phyloP scores from a whole-genome alignment of 2,113 vertebrate species.

The Narcine bancroftii region DNA sequence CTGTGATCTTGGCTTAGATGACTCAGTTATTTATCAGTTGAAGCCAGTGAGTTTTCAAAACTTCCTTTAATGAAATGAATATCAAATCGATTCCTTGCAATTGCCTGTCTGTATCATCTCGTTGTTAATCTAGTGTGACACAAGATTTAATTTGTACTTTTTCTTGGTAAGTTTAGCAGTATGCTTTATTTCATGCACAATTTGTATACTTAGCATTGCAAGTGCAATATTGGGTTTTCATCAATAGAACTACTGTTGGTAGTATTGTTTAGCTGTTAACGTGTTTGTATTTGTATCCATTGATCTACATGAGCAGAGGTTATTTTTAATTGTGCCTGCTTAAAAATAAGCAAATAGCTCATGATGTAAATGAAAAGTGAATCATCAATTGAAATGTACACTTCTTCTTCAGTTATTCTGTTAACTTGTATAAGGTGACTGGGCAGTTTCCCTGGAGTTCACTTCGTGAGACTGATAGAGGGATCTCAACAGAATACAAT shows the following conservation, averaged over 20 bases:
- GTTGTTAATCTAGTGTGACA: background rate
- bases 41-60: background rate
- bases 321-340: background rate
- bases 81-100: background rate
- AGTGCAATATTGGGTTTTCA: background rate
- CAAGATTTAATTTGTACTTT: background rate
- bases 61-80: background rate
- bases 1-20: background rate
- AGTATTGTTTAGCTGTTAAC: background rate
- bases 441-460: constrained; percentile 98
- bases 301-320: background rate
- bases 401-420: constrained; percentile 65
- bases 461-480: constrained; percentile 86
- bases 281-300: background rate
- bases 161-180: background rate
- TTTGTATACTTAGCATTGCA: background rate
- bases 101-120: background rate
- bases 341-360: background rate
- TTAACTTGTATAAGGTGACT: constrained; percentile 91
- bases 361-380: background rate
- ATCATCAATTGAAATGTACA: background rate
- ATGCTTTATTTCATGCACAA: background rate
- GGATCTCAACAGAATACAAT: constrained; percentile 76
- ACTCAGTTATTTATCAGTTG: background rate
- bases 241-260: background rate